These are phyloP conservation scores for Protomyctophum bolini DNA, from an alignment of 2,113 vertebrate species.

Conservation along the genomic window DNA sequence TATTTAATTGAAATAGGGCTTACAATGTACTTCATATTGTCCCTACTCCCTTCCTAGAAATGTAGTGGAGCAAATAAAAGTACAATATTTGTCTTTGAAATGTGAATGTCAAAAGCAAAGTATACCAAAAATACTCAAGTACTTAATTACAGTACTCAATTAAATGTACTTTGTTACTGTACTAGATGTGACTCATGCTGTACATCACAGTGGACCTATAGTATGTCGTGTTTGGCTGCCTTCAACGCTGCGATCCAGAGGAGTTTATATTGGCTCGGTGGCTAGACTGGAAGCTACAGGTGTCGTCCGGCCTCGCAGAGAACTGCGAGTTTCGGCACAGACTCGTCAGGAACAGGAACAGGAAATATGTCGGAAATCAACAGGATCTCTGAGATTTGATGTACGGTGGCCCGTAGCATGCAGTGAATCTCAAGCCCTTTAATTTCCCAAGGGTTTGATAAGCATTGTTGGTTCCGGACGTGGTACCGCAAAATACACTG, in stretches of 20 bases:
- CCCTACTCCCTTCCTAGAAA: too few relatives aligned
- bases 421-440: not conserved
- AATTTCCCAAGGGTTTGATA: too few relatives aligned
- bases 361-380: constrained; percentile 62
- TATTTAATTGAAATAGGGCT: too few relatives aligned
- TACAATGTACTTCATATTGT: too few relatives aligned
- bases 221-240: constrained; percentile 20
- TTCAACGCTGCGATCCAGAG: constrained; percentile 1
- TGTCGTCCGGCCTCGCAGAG: constrained; percentile 47
- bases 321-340: constrained; percentile 61
- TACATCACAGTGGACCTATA: constrained; percentile 14
- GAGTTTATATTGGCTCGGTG: constrained; percentile 40
- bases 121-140: too few relatives aligned
- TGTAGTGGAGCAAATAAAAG: too few relatives aligned
- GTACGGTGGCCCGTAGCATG: constrained; percentile 7
- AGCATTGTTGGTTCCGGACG: too few relatives aligned
- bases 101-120: too few relatives aligned
- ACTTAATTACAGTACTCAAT: too few relatives aligned
- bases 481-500: too few relatives aligned
- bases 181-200: not conserved
- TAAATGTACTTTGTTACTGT: too few relatives aligned
- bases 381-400: constrained; percentile 13
- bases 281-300: constrained; percentile 58
- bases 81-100: too few relatives aligned
- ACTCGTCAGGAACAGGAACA: constrained; percentile 60